Base-by-base conservation (phyloP, 2,113 vertebrate species). In the Semnopithecus entellus region DNA sequence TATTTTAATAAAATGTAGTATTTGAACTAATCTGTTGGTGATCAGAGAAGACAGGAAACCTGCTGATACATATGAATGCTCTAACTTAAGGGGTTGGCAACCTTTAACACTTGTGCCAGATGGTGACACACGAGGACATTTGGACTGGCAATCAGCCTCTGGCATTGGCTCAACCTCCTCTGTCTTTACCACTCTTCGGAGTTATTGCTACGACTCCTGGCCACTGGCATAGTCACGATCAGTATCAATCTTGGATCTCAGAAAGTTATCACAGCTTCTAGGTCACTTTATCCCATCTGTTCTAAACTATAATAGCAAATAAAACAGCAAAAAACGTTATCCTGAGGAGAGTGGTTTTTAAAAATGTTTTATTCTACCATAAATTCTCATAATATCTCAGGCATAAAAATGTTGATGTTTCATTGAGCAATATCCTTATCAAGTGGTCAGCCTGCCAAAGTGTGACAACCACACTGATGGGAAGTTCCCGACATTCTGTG, bases 71-170 rank as follows among this genome's bases (percentile, higher is more conserved):
- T 45, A 40, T 76, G 55, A 94, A 50, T 86, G 64, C 57, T 89
- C 64, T 78, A 59, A 96, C 59, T 96, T 95, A 96, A 94, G 23
- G 38, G 64, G 35, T 52, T 97, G 97, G 87, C 92, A 95, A 76
- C 84, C 55, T 96, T 87, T 93, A 61, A 38, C 76, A 75, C 12
- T 75, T 88, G 52, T 88, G 57, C 68, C 95, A 97, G 87, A 85
- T 97, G 97, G 94, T 97, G 80, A 93, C 95, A 93, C 87, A 72
- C 70, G 66, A 48, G 64, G 87, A 93, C 45, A 92, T 92, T 95
- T 95, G 96, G 68, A 52, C 80, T 95, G 89, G 95, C 48, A 73
- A 45, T 43, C 38, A 64, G 83, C 55, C 52, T 72, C 83, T 97
- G 95, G 94, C 92, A 96, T 75, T 27, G 32, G 23, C 20, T 95